These are phyloP conservation scores for Trachelus tabidus DNA, from an alignment of 2,888 invertebrate species.

Conservation along the genomic window DNA sequence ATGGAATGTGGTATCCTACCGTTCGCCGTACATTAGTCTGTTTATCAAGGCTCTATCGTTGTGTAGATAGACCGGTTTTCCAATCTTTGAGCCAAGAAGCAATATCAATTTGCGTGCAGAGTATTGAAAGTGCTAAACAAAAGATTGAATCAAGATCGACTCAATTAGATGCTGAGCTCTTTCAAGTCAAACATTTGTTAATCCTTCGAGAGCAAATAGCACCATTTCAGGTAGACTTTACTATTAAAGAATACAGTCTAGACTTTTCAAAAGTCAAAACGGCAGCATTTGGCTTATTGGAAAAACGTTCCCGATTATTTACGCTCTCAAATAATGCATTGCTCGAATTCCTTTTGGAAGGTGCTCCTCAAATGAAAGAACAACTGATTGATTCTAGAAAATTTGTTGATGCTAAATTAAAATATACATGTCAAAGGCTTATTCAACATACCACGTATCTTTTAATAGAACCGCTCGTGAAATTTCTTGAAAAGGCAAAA, in stretches of 20 bases:
- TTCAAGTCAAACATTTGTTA: slow-evolving; percentile 96
- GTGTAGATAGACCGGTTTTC: slow-evolving; percentile 94
- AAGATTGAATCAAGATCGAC: slow-evolving; percentile 83
- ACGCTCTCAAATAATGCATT: slow-evolving; percentile 86
- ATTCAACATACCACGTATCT: slow-evolving; percentile 83
- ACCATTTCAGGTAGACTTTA: slow-evolving; percentile 95
- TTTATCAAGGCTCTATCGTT: slow-evolving; percentile 90
- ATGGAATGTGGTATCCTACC: slow-evolving; percentile 99
- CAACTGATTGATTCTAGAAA: slow-evolving; percentile 94
- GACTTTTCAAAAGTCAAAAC: slow-evolving; percentile 94
- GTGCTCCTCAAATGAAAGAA: slow-evolving; percentile 93
- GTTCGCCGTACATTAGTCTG: slow-evolving; percentile 95
- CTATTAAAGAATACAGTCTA: slow-evolving; percentile 90
- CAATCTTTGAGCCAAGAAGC: slow-evolving; percentile 98
- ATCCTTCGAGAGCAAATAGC: slow-evolving; percentile 98
- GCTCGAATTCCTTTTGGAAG: slow-evolving; percentile 91
- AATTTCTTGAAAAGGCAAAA: slow-evolving; percentile 80
- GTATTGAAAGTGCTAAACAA: slow-evolving; percentile 83
- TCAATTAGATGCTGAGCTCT: slow-evolving; percentile 93
- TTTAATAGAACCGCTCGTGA: slow-evolving; percentile 79
- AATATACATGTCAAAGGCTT: slow-evolving; percentile 88
- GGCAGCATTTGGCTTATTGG: slow-evolving; percentile 81
- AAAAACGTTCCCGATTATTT: slow-evolving; percentile 87
- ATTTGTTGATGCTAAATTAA: slow-evolving; percentile 94
- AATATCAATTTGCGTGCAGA: slow-evolving; percentile 90